phyloP scores from a whole-genome alignment of 2,888 invertebrate species.

The Nephrocerus scutellatus region DNA sequence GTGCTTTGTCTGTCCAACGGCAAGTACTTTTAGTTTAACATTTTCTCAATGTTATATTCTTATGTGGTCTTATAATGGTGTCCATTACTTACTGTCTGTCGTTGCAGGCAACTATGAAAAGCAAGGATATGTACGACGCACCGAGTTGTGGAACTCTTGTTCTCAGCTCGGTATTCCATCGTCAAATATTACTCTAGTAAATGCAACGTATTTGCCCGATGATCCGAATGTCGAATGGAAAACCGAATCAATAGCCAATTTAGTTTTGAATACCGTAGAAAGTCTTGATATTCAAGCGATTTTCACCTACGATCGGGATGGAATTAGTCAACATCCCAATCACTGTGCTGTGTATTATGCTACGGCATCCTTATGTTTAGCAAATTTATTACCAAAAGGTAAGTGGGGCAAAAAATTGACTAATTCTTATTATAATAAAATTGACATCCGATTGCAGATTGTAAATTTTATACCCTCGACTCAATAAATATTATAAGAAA shows the following conservation, averaged over 20 bases:
- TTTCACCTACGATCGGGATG: conserved; percentile 89
- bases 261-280: conserved; percentile 62
- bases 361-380: conserved; percentile 69
- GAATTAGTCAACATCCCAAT: conserved; percentile 88
- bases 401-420: conserved; percentile 41
- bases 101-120: conserved; percentile 60
- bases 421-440: too few species aligned
- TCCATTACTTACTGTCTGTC: too few species aligned
- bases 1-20: conserved; percentile 82
- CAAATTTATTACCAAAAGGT: conserved; percentile 68
- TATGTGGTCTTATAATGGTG: conserved; percentile 6
- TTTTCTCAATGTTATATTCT: conserved; percentile 2
- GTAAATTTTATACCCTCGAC: conserved; percentile 76
- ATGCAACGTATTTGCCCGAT: conserved; percentile 69
- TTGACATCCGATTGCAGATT: conserved; percentile 69
- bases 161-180: conserved; percentile 69
- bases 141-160: conserved; percentile 79
- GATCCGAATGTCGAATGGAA: conserved; percentile 72
- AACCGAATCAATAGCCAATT: conserved; percentile 55
- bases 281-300: conserved; percentile 72
- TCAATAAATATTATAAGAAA: conserved; percentile 80
- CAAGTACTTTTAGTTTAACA: conserved; percentile 37
- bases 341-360: conserved; percentile 82
- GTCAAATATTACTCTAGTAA: conserved; percentile 65
- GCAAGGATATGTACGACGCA: conserved; percentile 57